Conservation (phyloP, 2,113 vertebrate genomes). For the Desmodus rotundus region DNA sequence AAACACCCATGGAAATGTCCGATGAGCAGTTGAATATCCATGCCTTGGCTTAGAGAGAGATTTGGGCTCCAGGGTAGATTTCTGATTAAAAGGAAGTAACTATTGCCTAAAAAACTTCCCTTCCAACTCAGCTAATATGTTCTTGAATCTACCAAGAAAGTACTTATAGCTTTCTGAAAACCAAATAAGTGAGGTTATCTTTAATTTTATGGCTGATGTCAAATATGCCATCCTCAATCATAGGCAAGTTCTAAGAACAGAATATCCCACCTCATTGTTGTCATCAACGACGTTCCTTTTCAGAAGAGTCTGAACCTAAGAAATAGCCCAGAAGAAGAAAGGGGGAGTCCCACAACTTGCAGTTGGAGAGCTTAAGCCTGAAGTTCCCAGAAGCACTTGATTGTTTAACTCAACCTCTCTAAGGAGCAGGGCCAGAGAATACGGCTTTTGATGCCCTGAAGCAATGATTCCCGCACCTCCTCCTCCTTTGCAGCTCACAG, state of each 20-base stretch:
- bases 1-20: not conserved
- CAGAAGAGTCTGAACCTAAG: not conserved
- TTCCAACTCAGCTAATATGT: not conserved
- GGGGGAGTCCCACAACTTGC: rapidly evolving
- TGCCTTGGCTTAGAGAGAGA: not conserved
- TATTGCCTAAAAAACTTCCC: not conserved
- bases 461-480: not conserved
- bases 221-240: not conserved
- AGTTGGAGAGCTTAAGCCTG: not conserved
- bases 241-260: not conserved
- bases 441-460: no score
- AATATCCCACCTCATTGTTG: not conserved
- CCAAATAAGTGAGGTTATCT: not conserved
- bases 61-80: not conserved
- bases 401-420: not conserved
- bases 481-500: not conserved
- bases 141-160: not conserved
- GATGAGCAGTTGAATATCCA: not conserved
- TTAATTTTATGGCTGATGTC: not conserved
- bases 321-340: not conserved
- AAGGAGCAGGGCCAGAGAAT: not conserved
- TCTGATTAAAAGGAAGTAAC: not conserved
- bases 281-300: not conserved
- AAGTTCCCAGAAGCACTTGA: not conserved
- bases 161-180: not conserved